Conservation (phyloP, 2,113 vertebrate species). For the Anolis sagrei region DNA sequence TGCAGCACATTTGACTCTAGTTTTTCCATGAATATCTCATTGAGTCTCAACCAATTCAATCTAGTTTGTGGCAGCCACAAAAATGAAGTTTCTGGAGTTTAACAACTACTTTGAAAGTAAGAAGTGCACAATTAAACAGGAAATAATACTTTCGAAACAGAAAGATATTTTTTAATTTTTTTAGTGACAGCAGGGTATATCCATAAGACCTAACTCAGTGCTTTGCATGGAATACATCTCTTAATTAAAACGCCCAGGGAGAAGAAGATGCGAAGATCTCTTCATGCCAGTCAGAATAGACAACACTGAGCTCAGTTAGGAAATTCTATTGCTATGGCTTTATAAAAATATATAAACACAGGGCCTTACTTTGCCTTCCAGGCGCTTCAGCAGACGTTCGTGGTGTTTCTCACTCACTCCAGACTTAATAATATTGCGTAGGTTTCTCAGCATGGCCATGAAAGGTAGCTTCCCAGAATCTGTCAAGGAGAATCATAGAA, state of each 20-base stretch:
- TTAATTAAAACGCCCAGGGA: not conserved
- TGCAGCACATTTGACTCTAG: no score
- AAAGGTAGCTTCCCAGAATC: conserved; percentile 85
- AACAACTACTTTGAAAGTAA: no score
- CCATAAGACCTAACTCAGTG: not conserved
- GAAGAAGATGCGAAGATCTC: not conserved
- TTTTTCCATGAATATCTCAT: no score
- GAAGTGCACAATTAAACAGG: no score
- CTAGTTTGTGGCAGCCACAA: no score
- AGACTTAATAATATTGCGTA: conserved; percentile 82
- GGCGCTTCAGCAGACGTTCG: conserved; percentile 74
- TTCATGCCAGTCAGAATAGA: not conserved
- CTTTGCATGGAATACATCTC: not conserved
- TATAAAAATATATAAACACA: not conserved
- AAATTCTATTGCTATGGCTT: not conserved
- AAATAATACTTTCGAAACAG: no score
- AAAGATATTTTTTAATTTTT: no score
- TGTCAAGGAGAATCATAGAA: conserved; percentile 55
- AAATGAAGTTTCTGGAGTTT: no score
- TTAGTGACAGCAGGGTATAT: no score
- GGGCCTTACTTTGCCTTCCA: conserved; percentile 77
- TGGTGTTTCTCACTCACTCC: conserved; percentile 87
- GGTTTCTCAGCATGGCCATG: conserved; percentile 93
- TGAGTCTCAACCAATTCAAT: no score
- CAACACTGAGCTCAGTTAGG: not conserved